Evolutionary conservation across 2,888 invertebrate species (phyloP), one percentile per base, ranked within the genome.

Genomic region (Cynaeus angustus): DNA sequence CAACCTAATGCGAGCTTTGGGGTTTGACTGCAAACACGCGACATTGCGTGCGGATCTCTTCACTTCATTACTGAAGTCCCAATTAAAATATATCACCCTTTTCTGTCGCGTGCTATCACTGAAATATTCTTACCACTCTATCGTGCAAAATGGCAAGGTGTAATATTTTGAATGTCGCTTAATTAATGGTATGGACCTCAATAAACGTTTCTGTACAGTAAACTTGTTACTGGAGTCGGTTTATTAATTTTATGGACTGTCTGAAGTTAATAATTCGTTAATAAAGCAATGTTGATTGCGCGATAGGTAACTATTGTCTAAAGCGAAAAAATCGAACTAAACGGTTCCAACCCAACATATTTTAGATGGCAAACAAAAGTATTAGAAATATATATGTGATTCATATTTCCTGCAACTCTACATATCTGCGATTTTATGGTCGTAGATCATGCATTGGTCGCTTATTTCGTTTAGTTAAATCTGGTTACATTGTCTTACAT

Each of bases 1-100:
- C 66, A 41, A 52, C 43, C 66, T 67, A 59, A 56, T 62, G 26
- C 56, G 28, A 38, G 46, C 37, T 56, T 30, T 26, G 64, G 68
- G 68, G 56, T 62, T 68, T 30, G 56, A 66, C 61, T 53, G n/a
- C 62, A 33, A 13, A 45, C 71, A 71, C 59, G 71, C 71, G 30
- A 71, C 58, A 65, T 71, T 26, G 71, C 71, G 68, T 71, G 71
- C 12, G 13, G 28, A 48, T 55, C 61, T 71, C 64, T 66, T 68
- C 71, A 71, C 68, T 70, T 71, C 62, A 71, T 68, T 68, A 71
- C 59, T 59, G 58, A 64, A 71, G 65, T 65, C 56, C 43, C 43
- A 67, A 70, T 70, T 70, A 67, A 67, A 67, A 70, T 43, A 70
- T 62, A 52, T 70, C 70, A 70, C 55, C 62, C 56, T 48, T 56